Evolutionary conservation across 1,140 invertebrate species (phyloP), one percentile per base, ranked within the genome.

Genomic region (Drosophila takahashii): DNA sequence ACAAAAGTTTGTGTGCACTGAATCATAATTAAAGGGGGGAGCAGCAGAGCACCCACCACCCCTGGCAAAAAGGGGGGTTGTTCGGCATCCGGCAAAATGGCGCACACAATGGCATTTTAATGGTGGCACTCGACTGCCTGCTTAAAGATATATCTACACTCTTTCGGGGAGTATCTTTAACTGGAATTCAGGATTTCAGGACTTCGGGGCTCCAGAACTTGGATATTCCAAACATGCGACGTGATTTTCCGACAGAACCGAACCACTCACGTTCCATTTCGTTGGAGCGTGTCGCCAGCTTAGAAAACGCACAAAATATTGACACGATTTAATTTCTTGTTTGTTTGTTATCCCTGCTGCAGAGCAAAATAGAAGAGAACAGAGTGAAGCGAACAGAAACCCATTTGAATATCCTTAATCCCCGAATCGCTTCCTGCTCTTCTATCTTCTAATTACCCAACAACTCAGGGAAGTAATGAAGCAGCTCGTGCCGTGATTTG

Each of bases 1-100:
- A 87, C 84, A 77, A 84, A 89, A 89, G 71, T 89, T 89, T 89
- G 84, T 87, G 83, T 87, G 83, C 84, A 87, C 84, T 87, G 83
- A 87, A 87, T 87, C 83, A 87, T 87, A 87, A 87, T 87, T 87
- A 87, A 89, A 75, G 59, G 44, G 45, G 50, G 44, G 50, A 32
- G 32, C 51, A 27, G 41, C 26, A n/a, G 50, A 32, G 27, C 51
- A 27, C 41, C 26, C 18, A 8, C n/a, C 39, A 2, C 39, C 41
- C 8, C 59, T 13, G 11, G 11, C 16, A 2, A 9, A 36, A 66
- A 18, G 64, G 66, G 48, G 50, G 50, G 64, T 56, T 47, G 66
- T 22, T 62, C 48, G 29, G 29, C 29, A 32, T 48, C 16, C 57
- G 59, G 62, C 79, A 81, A 86, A 86, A 86, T 86, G 83, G 83